These are phyloP conservation scores for Hemicrepidius hirtus DNA, from an alignment of 2,888 invertebrate genomes.

Conservation along the genomic window DNA sequence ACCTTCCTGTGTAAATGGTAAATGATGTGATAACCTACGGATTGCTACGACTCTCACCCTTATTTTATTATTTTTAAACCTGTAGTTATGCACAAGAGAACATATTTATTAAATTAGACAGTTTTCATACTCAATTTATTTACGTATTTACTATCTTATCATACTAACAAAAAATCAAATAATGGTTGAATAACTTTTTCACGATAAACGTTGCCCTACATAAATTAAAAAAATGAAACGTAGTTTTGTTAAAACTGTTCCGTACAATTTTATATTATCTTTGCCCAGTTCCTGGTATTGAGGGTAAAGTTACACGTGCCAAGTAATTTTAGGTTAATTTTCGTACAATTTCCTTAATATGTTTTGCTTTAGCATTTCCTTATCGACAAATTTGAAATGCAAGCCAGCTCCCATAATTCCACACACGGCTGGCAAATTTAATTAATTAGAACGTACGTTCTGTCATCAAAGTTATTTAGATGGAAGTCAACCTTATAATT, in stretches of 20 bases:
- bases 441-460: slow-evolving; percentile 18
- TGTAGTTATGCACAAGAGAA: too few species aligned
- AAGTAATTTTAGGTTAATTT: slow-evolving; percentile 7
- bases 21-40: too few species aligned
- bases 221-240: not conserved
- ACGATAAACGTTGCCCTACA: too few species aligned
- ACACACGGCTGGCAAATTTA: slow-evolving; percentile 18
- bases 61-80: too few species aligned
- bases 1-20: too few species aligned
- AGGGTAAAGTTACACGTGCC: slow-evolving; percentile 22
- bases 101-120: too few species aligned
- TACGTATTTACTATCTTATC: too few species aligned
- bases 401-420: slow-evolving; percentile 11
- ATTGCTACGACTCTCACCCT: too few species aligned
- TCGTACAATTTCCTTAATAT: not conserved
- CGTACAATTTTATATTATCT: not conserved
- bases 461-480: slow-evolving; percentile 3
- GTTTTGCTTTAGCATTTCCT: not conserved
- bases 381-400: not conserved
- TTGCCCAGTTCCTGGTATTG: not conserved
- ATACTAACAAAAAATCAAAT: too few species aligned
- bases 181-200: too few species aligned
- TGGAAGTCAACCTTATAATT: not conserved
- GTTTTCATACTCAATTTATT: too few species aligned
- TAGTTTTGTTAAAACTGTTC: not conserved